Evolutionary conservation across 2,113 vertebrate species (phyloP), one percentile per base, ranked within the genome.

Genomic region (Campylomormyrus tamandua): DNA sequence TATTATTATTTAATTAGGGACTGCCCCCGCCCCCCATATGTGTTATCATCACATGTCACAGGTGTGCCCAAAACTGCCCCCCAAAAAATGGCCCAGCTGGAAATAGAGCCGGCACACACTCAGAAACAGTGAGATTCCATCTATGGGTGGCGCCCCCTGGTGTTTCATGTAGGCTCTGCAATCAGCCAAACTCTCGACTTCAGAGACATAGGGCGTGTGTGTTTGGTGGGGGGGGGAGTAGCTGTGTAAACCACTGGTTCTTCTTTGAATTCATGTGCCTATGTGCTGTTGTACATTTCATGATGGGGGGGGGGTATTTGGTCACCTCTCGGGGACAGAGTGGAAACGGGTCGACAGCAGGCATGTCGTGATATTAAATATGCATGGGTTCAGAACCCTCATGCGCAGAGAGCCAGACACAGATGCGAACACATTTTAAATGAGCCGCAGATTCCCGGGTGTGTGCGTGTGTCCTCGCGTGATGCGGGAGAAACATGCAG

Each of bases 1-100:
- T 96, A 95, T 96, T 96, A 95, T 95, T 96, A 96, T 96, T 96
- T 95, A 93, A 96, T 96, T 94, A 95, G 93, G 27, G 87, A 92
- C 92, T 92, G 85, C 89, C 92, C 85, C 91, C 91, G 3, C n/a
- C 88, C 95, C 95, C 93, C 89, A 89, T 74, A 92, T 94, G 94
- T 93, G 92, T 93, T 90, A 92, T 94, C 93, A 93, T 92, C 17
- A 42, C 35, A 80, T 35, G 15, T 80, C 74, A 80, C 35, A 80
- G 35, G 74, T 70, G 62, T 70, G 62, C 31, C 27, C 13, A 35
- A 77, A 77, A 19, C 31, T 39, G 31, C 15, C 35, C 74, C 31
- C 74, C 6, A 42, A 31, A 80, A 42, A 80, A 31, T 17, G 70
- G 70, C 70, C 70, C 27, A 11, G 27, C 27, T 80, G 74, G 35